Conservation (phyloP, 2,797 vertebrate species). For the Pangasius mekongensis region DNA sequence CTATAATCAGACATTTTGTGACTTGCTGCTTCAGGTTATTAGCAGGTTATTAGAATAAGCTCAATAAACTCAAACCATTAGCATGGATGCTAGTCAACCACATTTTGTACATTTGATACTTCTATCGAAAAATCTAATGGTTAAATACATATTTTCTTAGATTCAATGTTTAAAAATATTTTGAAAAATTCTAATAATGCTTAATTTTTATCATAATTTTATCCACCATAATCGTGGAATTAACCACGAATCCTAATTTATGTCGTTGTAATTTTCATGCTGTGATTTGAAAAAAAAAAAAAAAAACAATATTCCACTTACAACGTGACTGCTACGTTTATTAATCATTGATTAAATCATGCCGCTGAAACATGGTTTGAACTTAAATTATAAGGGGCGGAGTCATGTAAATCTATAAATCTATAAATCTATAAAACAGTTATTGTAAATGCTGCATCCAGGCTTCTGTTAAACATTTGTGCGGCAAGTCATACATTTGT, state of each 20-base stretch:
- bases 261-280: neutral
- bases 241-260: neutral
- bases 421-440: neutral
- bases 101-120: neutral
- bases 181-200: neutral
- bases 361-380: neutral
- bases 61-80: neutral
- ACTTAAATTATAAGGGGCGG: neutral
- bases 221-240: neutral
- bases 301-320: neutral
- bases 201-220: too few species aligned
- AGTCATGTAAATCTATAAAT: neutral
- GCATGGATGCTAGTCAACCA: neutral
- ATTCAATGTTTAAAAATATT: neutral
- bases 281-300: too few species aligned
- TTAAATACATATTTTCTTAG: neutral
- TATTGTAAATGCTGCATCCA: neutral
- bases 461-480: neutral
- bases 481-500: neutral
- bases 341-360: neutral
- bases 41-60: neutral
- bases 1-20: neutral
- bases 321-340: neutral
- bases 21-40: neutral
- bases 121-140: neutral